phyloP scores from a whole-genome alignment of 2,888 invertebrate genomes.

The Beris chalybata region DNA sequence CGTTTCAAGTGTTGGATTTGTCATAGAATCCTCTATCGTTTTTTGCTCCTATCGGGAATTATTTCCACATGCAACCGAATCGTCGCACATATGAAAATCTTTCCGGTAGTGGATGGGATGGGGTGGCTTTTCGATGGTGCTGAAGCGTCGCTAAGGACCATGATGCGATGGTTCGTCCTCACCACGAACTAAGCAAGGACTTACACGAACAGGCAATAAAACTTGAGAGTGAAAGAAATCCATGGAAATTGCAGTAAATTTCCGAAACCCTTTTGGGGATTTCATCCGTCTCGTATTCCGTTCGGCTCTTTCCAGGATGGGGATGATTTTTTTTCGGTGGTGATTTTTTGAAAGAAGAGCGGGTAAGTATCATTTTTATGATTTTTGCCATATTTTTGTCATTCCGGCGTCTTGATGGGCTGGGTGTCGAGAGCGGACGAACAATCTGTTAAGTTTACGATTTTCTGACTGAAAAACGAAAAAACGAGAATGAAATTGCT shows the following conservation, averaged over 20 bases:
- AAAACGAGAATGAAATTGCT: too few relatives aligned
- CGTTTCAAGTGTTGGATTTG: too few relatives aligned
- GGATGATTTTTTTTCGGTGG: too few relatives aligned
- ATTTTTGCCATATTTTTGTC: conserved; percentile 17
- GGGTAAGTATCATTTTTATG: conserved; percentile 24
- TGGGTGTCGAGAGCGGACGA: too few relatives aligned
- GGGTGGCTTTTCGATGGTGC: not conserved
- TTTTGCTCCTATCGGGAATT: not conserved
- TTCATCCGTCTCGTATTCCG: conserved; percentile 30
- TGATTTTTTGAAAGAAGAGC: too few relatives aligned
- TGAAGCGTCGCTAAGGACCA: too few relatives aligned
- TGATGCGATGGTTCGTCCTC: not conserved
- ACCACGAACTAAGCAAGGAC: not conserved
- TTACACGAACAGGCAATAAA: conserved; percentile 37
- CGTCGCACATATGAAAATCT: conserved; percentile 4
- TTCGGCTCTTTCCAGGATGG: too few relatives aligned
- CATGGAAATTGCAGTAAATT: conserved; percentile 38
- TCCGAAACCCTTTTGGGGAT: conserved; percentile 35
- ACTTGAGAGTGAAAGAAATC: conserved; percentile 35
- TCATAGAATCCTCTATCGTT: too few relatives aligned
- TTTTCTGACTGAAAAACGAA: too few relatives aligned
- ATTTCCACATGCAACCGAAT: conserved; percentile 14
- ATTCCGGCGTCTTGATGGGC: not conserved
- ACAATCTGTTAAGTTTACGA: too few relatives aligned
- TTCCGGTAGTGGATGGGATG: not conserved